Base-by-base conservation (phyloP, 2,797 vertebrate species). In the Anguilla anguilla region DNA sequence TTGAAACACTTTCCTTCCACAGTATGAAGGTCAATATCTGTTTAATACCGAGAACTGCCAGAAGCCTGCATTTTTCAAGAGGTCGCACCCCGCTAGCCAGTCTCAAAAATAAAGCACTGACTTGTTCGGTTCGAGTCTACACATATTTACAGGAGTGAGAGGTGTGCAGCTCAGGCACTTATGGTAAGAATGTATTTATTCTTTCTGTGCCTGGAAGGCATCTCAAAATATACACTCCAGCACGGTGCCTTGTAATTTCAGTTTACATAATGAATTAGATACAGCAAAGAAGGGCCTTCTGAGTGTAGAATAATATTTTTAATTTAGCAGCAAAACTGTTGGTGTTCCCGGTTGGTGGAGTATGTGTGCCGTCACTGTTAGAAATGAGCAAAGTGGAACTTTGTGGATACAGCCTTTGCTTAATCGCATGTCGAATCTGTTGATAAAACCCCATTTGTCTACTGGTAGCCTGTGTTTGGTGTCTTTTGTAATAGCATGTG, bases 401-500 rank as follows among this genome's bases (percentile, higher is more conserved):
- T 74, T 79, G 39, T 43, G 19, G 74, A 79, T 22, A 79, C 15
- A 46, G 39, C 74, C 35, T 43, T 22, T 25, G 19, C 1, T 46
- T 51, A 82, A 49, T n/a, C 46, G 43, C 22, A 51, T 46, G 25
- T 3, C 9, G 22, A 51, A 82, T 25, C 3, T 51, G 6, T 79
- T 79, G 69, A 67, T 39, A 22, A 79, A 79, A 79, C 46, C 7
- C 19, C 31, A 22, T 82, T 19, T 53, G 64, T n/a, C n/a, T 39
- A 69, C 35, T 69, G 67, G 35, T 67, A n/a, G 61, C 3, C 28
- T 88, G 74, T 90, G 89, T 88, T 84, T 91, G 86, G 93, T 93
- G 91, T 90, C 92, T 90, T 74, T 87, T 95, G 93, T 94, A 93
- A 94, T 89, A 89, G 85, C 46, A 51, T 43, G 55, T 86, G 79